Evolutionary conservation across 2,113 vertebrate species (phyloP).

Genomic region (Terrapene triunguis): DNA sequence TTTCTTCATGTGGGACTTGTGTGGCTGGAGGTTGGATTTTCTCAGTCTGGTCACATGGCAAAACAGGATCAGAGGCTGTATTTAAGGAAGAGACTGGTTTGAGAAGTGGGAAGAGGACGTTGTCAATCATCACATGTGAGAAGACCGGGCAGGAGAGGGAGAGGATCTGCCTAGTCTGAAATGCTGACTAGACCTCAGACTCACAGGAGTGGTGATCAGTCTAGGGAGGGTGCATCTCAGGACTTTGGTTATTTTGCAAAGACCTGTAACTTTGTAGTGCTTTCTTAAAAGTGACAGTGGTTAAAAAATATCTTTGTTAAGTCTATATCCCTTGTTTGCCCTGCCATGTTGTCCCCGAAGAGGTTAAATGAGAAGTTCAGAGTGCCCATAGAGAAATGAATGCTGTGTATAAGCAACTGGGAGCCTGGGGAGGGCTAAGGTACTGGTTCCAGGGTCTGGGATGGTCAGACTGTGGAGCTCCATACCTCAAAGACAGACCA

Average conservation of each 20-base stretch:
- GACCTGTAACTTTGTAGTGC: neutral
- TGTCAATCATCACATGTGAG: neutral
- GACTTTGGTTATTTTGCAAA: neutral
- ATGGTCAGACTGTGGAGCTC: neutral
- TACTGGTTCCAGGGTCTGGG: neutral
- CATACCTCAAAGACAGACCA: neutral
- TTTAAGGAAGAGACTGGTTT: neutral
- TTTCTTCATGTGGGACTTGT: neutral
- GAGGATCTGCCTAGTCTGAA: neutral
- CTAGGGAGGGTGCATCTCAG: neutral
- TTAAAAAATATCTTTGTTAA: neutral
- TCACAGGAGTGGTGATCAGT: neutral
- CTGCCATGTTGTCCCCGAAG: neutral
- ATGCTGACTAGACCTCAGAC: neutral
- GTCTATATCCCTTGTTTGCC: neutral
- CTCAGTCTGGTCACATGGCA: neutral
- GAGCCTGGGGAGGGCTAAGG: neutral
- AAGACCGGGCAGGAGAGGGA: neutral
- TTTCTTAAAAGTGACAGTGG: neutral
- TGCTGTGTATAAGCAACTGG: neutral
- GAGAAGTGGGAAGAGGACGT: neutral
- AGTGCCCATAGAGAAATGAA: neutral
- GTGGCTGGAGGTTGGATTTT: neutral
- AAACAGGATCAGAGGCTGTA: neutral
- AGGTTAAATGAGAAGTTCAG: neutral